Base-by-base conservation (phyloP, 2,888 invertebrate genomes). In the Diadegma fenestrale region DNA sequence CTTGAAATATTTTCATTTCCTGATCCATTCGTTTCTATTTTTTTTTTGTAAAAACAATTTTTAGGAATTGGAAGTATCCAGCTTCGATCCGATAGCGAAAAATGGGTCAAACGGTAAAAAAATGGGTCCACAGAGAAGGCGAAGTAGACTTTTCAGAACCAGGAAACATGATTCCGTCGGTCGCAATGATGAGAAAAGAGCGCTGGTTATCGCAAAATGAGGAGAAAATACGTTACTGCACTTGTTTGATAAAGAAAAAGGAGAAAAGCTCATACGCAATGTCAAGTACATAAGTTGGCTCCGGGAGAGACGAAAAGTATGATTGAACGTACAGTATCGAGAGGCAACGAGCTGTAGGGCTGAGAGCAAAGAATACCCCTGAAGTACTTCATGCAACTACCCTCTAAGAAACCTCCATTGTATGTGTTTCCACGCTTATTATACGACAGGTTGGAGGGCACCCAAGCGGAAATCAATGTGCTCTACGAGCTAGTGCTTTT, bases 401-500 rank as follows among this genome's bases (percentile, higher is more conserved):
- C 61, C 51, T 68, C 77, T 26, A 22, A 77, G 33, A 51, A 77
- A 54, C 17, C 43, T 61, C 5, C 61, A 58, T 54, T 37, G 30
- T 54, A 48, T 51, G 48, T 51, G 72, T 54, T 43, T 33, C 30
- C 72, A 54, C 58, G 45, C 64, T 30, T 43, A 48, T 68, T 64
- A 64, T 33, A 41, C 26, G 66, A 66, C 22, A 77, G 30, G 33
- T 58, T 68, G 66, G 51, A 54, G 43, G 54, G 66, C 54, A 77
- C 54, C 54, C 77, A 54, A 68, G 77, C 66, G 54, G 68, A 77
- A 77, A 77, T 77, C 77, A 77, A 77, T 68, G 77, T 54, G 54
- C 66, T 43, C 41, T 12, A 61, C 61, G 2, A 41, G n/a, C 71
- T 22, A 37, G 43, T 41, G 33, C 73, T 43, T 43, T 43, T 14